A percentile compares a stretch with the other conserved stretches of the same genome.
phyloP scores from a whole-genome alignment of 2,888 invertebrate genomes.

The Acrocyrtus sp. region DNA sequence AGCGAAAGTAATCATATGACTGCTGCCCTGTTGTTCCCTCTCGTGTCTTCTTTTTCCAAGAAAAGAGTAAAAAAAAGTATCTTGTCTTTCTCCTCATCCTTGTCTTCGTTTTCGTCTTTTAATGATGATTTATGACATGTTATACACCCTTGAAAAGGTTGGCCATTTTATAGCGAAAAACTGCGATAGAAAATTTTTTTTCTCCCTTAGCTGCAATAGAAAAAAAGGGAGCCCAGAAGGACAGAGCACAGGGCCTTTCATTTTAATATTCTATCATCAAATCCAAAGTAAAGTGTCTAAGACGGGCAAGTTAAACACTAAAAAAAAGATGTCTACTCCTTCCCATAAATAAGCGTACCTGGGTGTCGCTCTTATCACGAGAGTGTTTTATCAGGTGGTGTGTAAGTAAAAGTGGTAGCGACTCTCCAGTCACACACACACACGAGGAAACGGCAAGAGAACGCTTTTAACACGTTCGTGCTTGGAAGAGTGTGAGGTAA shows the following conservation, averaged over 20 bases:
- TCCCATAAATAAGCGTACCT: too few relatives aligned
- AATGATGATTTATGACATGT: slow-evolving; percentile 50
- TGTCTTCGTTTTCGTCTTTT: slow-evolving; percentile 7
- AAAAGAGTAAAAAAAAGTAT: not conserved
- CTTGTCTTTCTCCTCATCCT: not conserved
- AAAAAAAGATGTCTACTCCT: too few relatives aligned
- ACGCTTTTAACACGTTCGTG: not conserved
- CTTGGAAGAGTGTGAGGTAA: not conserved
- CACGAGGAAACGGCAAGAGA: not conserved
- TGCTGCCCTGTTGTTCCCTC: slow-evolving; percentile 12
- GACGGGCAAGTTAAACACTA: too few relatives aligned
- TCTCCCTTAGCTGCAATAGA: too few relatives aligned
- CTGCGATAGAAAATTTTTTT: not conserved
- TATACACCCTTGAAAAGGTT: slow-evolving; percentile 7
- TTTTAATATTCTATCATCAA: too few relatives aligned
- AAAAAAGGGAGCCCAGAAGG: too few relatives aligned
- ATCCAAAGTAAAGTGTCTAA: not conserved
- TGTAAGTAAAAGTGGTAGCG: too few relatives aligned
- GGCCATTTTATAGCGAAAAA: not conserved
- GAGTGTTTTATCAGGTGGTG: too few relatives aligned
- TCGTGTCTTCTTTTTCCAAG: not conserved
- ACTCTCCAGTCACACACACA: too few relatives aligned
- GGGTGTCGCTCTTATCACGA: too few relatives aligned
- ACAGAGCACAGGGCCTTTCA: too few relatives aligned
- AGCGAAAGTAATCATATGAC: slow-evolving; percentile 44